These are phyloP conservation scores for Rhadinocentrus ornatus DNA, from an alignment of 2,797 vertebrate species.

Conservation along the genomic window DNA sequence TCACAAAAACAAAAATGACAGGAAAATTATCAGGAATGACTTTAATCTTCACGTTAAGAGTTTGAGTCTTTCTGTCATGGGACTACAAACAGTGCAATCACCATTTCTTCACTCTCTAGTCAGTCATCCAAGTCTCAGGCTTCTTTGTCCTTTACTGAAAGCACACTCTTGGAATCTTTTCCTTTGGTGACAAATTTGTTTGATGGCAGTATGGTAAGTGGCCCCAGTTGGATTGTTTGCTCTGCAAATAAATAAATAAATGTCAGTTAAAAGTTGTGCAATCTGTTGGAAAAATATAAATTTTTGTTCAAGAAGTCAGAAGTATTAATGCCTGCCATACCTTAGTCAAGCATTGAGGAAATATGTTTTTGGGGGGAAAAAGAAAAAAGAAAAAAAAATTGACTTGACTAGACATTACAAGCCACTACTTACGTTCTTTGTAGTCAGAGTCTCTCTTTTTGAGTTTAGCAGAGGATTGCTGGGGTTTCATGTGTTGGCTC, in stretches of 20 bases:
- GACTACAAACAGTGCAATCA: neutral
- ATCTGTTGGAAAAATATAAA: too few relatives aligned
- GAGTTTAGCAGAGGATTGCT: slow-evolving; percentile 1
- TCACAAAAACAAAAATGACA: neutral
- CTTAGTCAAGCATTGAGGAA: too few relatives aligned
- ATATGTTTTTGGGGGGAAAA: too few relatives aligned
- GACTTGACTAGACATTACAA: neutral
- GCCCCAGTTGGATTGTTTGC: slow-evolving; percentile 57
- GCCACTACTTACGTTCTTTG: slow-evolving; percentile 34
- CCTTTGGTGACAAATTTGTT: neutral
- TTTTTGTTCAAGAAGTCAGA: too few relatives aligned
- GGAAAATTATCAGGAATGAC: neutral
- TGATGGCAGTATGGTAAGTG: slow-evolving; percentile 57
- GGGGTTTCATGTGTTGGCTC: neutral
- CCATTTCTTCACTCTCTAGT: neutral
- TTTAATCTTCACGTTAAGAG: neutral
- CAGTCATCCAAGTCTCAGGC: neutral
- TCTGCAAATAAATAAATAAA: too few relatives aligned
- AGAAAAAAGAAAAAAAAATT: neutral
- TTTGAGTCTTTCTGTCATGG: neutral
- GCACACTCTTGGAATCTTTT: neutral
- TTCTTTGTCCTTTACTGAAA: slow-evolving; percentile 11
- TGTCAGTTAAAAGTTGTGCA: too few relatives aligned
- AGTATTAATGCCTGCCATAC: neutral
- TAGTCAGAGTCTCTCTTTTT: slow-evolving; percentile 30